phyloP scores from a whole-genome alignment of 2,888 invertebrate species.

The Agrotis ipsilon region DNA sequence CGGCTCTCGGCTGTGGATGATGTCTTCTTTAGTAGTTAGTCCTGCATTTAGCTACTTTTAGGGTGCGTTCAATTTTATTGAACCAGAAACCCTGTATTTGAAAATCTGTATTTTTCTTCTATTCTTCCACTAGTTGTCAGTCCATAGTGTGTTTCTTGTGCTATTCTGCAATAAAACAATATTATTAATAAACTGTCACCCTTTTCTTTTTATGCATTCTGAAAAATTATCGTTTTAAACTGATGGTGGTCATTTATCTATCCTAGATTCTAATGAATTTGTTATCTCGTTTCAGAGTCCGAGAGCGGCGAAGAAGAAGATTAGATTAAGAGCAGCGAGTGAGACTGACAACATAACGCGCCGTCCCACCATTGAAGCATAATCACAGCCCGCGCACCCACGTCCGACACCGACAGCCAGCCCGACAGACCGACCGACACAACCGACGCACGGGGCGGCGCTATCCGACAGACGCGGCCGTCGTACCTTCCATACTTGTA shows the following conservation, averaged over 20 bases:
- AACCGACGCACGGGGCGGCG: constrained; percentile 58
- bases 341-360: constrained; percentile 84
- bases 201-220: too few species aligned
- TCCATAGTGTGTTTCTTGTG: too few species aligned
- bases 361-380: constrained; percentile 67
- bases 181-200: too few species aligned
- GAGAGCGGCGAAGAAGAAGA: constrained; percentile 90
- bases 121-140: too few species aligned
- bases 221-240: too few species aligned
- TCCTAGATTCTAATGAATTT: background rate
- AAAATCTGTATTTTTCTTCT: too few species aligned
- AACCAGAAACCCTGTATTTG: too few species aligned
- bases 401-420: constrained; percentile 42
- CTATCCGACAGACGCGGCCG: constrained; percentile 56
- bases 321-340: constrained; percentile 89
- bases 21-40: too few species aligned
- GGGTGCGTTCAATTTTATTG: too few species aligned
- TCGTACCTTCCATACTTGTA: constrained; percentile 66
- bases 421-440: constrained; percentile 33
- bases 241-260: background rate
- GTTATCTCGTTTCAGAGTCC: constrained; percentile 81
- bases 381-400: constrained; percentile 59
- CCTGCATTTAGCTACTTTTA: too few species aligned
- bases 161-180: too few species aligned
- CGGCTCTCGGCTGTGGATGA: too few species aligned